phyloP scores from a whole-genome alignment of 1,140 invertebrate genomes.

The Drosophila mauritiana region DNA sequence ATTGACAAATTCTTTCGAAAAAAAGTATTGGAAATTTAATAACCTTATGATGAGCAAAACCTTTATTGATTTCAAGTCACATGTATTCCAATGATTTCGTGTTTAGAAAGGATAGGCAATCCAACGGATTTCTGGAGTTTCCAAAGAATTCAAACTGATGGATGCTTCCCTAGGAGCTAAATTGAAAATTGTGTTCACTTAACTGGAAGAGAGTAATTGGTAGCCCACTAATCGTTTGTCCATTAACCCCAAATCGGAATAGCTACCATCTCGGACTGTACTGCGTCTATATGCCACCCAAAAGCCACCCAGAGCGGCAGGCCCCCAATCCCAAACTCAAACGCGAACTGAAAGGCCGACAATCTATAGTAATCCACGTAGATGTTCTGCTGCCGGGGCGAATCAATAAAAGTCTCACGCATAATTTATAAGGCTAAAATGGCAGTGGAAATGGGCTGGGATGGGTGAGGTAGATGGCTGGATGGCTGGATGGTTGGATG shows the following conservation, averaged over 20 bases:
- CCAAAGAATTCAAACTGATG: neutral
- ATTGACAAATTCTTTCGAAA: neutral
- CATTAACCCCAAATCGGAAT: slow-evolving; percentile 40
- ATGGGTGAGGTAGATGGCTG: neutral
- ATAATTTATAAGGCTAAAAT: slow-evolving; percentile 69
- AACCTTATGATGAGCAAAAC: neutral
- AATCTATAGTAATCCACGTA: slow-evolving; percentile 27
- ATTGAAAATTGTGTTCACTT: slow-evolving; percentile 32
- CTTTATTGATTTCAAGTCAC: neutral
- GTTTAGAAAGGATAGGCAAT: too few relatives aligned
- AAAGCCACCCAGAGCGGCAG: neutral
- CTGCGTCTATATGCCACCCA: neutral
- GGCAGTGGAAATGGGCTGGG: slow-evolving; percentile 29
- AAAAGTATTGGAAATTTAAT: too few relatives aligned
- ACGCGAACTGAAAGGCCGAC: slow-evolving; percentile 1
- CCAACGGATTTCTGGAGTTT: too few relatives aligned
- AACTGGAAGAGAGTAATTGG: slow-evolving; percentile 4
- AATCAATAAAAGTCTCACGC: slow-evolving; percentile 72
- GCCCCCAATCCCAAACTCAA: neutral
- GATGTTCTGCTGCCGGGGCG: slow-evolving; percentile 34
- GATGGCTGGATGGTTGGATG: neutral
- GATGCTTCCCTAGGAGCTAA: slow-evolving; percentile 20
- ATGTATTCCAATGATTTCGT: too few relatives aligned
- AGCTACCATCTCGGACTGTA: slow-evolving; percentile 19
- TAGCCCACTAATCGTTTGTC: slow-evolving; percentile 23